These are phyloP conservation scores for Arnoldichthys spilopterus DNA, from an alignment of 2,797 vertebrate species.

Conservation along the genomic window DNA sequence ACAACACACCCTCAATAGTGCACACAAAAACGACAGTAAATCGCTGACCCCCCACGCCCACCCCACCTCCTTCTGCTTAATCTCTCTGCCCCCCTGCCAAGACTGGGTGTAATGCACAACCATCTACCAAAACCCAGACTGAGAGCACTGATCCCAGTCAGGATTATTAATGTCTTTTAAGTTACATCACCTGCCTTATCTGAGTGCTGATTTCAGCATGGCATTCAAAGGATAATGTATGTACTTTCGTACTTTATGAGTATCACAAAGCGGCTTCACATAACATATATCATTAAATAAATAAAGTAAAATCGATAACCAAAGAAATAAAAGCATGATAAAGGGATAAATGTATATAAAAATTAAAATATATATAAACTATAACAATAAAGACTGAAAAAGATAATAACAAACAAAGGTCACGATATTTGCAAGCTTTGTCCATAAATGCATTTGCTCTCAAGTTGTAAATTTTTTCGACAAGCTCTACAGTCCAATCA, in stretches of 20 bases:
- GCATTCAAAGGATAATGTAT: not conserved
- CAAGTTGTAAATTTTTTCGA: too few species aligned
- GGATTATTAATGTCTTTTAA: conserved; percentile 3
- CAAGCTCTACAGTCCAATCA: not conserved
- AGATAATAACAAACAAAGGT: too few species aligned
- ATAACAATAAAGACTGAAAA: too few species aligned
- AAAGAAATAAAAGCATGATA: not conserved
- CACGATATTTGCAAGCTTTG: too few species aligned
- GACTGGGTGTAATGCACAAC: not conserved
- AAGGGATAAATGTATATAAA: not conserved
- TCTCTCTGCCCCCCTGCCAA: not conserved
- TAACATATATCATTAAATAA: not conserved
- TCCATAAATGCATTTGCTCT: too few species aligned
- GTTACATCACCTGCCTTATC: not conserved
- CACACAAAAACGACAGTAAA: not conserved
- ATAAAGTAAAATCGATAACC: not conserved
- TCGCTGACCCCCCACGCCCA: not conserved
- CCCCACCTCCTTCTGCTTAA: not conserved
- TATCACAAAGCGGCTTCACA: not conserved
- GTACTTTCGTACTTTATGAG: not conserved
- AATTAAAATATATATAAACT: too few species aligned
- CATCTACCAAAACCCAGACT: not conserved
- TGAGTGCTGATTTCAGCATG: not conserved
- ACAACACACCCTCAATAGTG: not conserved
- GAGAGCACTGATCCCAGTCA: not conserved